A percentile compares a stretch with the other conserved stretches of the same genome.
Evolutionary conservation across 2,113 vertebrate genomes (phyloP).

Genomic region (Stercorarius parasiticus): DNA sequence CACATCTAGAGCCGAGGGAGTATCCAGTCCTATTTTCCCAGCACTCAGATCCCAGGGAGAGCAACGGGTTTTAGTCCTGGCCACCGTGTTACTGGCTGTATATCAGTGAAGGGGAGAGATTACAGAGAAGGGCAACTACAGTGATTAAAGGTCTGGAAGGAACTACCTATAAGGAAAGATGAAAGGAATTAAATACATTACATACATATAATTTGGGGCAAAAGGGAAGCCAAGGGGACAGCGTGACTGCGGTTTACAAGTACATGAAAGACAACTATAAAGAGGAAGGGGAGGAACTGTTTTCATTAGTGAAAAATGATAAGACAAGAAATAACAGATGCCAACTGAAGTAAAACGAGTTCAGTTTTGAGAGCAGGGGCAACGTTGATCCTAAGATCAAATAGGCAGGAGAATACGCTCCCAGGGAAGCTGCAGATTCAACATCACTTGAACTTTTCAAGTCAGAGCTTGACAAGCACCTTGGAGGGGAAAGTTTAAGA

Average conservation of each 20-base stretch:
- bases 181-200: slow-evolving; percentile 40
- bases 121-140: neutral
- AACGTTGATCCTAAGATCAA: neutral
- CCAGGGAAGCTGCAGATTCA: neutral
- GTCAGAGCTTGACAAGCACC: neutral
- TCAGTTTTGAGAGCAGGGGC: neutral
- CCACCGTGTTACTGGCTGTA: neutral
- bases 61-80: neutral
- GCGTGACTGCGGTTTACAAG: neutral
- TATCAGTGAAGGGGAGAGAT: neutral
- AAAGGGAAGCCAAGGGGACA: neutral
- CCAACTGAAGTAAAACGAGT: neutral
- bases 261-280: slow-evolving; percentile 16
- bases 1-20: neutral
- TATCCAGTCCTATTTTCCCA: slow-evolving; percentile 21
- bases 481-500: slow-evolving; percentile 11
- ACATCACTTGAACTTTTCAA: neutral
- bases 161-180: slow-evolving; percentile 31
- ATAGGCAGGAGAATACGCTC: neutral
- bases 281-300: slow-evolving; percentile 17
- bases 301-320: slow-evolving; percentile 23
- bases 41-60: neutral
- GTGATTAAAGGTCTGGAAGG: slow-evolving; percentile 45
- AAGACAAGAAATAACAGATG: slow-evolving; percentile 44
- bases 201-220: neutral